Base-by-base conservation (phyloP, 2,113 vertebrate genomes). In the Abramis brama region DNA sequence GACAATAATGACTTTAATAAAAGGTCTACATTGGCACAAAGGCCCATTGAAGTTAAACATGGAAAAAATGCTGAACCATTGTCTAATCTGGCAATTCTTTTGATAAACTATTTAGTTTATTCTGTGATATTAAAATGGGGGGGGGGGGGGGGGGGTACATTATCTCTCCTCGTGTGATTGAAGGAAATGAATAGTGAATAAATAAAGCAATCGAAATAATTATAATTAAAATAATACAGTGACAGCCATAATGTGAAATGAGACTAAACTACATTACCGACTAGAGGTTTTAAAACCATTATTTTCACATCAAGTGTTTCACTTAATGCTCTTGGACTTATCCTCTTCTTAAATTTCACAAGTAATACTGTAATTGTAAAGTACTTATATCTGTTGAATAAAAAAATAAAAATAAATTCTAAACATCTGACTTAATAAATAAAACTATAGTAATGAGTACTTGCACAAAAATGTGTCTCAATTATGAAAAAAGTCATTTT, bases 401-500 rank as follows among this genome's bases (percentile, higher is more conserved):
- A 52, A 77, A 52, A 33, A 4, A 0, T 33, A 33, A 3, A 33
- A 33, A 33, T 4, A 30, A 30, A 33, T 19, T 76, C 4, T 21
- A 25, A 23, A 78, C 8, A 78, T 57, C 30, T 57, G 7, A 55
- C 4, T 23, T 1, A 71, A 23, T 76, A 4, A 21, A 33, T 55
- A 1, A 5, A 17, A 6, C 43, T 13, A 3, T 25, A 45, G 6
- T 19, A 64, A 73, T 36, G 39, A 79, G 6, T 76, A 70, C 64
- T 27, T 27, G 15, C 17, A 82, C 25, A 73, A 47, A 59, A 50
- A 68, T 9, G 3, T 25, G 36, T 12, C 66, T 77, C 39, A 59
- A 15, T 79, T 4, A 74, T 83, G 76, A 86, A 89, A 96, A 94
- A 96, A 96, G 95, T 94, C 84, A 91, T 71, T 88, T 95, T 89